Percentiles rank a stretch among this genome's conserved stretches.
Evolutionary conservation across 2,797 vertebrate species (phyloP).

Genomic region (Pseudochaenichthys georgianus): DNA sequence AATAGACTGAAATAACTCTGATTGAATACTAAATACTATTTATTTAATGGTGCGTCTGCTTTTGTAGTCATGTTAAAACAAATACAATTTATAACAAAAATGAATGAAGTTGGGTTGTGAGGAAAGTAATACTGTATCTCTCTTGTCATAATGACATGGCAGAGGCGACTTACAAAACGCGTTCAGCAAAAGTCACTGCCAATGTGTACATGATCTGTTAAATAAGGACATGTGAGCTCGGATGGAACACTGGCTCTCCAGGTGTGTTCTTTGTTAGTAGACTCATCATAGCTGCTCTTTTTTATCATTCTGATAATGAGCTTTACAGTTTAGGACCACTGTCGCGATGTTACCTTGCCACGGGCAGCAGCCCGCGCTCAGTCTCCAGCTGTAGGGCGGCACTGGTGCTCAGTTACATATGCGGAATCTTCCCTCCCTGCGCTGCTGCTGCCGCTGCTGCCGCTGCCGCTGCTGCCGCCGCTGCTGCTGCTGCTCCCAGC

Average conservation of each 20-base stretch:
- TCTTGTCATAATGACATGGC: neutral
- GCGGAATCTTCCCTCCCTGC: slow-evolving; percentile 61
- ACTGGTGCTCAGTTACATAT: slow-evolving; percentile 69
- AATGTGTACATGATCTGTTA: slow-evolving; percentile 9
- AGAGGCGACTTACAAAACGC: neutral
- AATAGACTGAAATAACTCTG: accelerated
- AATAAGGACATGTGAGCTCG: neutral
- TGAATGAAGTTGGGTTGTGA: neutral
- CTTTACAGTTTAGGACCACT: slow-evolving; percentile 34
- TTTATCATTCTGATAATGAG: slow-evolving; percentile 10
- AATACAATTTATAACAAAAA: neutral
- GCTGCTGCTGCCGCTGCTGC: neutral
- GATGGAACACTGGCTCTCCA: neutral
- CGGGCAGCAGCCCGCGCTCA: slow-evolving; percentile 29
- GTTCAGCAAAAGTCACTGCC: slow-evolving; percentile 3
- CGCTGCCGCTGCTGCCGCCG: slow-evolving; percentile 28
- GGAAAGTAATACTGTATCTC: neutral
- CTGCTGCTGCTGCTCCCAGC: slow-evolving; percentile 41
- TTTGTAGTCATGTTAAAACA: accelerated
- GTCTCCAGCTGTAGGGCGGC: slow-evolving; percentile 50
- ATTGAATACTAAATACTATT: accelerated
- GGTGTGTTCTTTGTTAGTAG: neutral
- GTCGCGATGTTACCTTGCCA: slow-evolving; percentile 44
- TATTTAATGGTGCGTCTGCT: accelerated
- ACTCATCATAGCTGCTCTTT: neutral